Evolutionary conservation across 2,113 vertebrate genomes (phyloP), one percentile per base, ranked within the genome.

Genomic region (Pithys albifrons): DNA sequence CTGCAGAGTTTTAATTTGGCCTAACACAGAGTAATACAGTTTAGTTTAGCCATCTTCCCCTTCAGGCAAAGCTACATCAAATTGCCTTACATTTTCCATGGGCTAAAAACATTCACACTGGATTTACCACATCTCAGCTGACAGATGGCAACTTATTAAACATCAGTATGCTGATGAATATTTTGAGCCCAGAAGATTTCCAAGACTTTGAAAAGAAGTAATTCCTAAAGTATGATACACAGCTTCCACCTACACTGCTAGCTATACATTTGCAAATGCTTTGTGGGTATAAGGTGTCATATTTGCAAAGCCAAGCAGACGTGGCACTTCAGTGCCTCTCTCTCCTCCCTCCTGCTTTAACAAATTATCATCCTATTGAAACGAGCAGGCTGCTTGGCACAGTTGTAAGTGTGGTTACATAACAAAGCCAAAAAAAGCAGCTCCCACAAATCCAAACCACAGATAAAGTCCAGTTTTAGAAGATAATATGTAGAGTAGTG

Each of bases 391-490:
- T 88, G 17, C 74, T 81, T 94, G 94, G 94, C 96, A 81, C 58
- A 58, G 65, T 27, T 87, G 6, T 69, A 67, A 86, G 33, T 29
- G 65, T 85, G 89, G 92, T 87, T 93, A 89, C 46, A 58, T 82
- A 96, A 93, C 25, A 91, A 84, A 65, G 90, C 88, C 92, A 93
- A 91, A 94, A 92, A 94, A 95, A 95, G 86, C 86, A 92, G 54
- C 76, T 95, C 80, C 66, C 80, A 84, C 88, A 93, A 86, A 93
- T 81, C 73, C 88, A 92, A 96, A 77, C 89, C 95, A 91, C 96
- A 90, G 82, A 90, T 90, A 83, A 95, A 80, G 55, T 83, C 78
- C 75, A 70, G 57, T 91, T 93, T 86, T 93, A 96, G 79, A 91
- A 89, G 88, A 88, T 82, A 87, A 87, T 87, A 82, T 33, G 83